These are phyloP conservation scores for Scortum barcoo DNA, from an alignment of 2,113 vertebrate species.

Conservation along the genomic window DNA sequence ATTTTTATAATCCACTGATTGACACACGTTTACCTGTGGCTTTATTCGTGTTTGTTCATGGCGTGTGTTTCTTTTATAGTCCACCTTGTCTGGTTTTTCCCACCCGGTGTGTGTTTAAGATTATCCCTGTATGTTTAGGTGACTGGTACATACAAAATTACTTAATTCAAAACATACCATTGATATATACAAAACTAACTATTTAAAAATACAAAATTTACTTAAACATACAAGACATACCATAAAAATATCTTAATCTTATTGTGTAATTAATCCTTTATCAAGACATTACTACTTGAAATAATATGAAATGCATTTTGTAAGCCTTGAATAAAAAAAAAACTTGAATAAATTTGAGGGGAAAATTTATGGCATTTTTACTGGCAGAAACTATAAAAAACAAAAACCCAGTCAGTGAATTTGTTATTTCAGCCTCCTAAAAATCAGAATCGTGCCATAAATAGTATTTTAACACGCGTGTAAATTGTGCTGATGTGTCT, in stretches of 20 bases:
- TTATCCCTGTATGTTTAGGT: neutral
- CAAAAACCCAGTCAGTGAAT: neutral
- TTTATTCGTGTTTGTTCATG: neutral
- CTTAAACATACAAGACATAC: too few species aligned
- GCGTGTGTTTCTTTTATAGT: neutral
- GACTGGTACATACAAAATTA: too few species aligned
- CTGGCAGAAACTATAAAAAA: neutral
- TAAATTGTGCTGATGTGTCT: neutral
- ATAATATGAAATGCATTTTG: neutral
- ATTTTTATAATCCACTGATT: neutral
- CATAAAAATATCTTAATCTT: too few species aligned
- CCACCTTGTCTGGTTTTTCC: neutral
- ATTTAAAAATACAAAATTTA: too few species aligned
- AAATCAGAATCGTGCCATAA: neutral
- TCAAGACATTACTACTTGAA: neutral
- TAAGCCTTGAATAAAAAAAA: too few species aligned
- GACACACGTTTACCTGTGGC: neutral
- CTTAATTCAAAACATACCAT: too few species aligned
- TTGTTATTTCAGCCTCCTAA: neutral
- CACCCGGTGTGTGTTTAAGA: constrained; percentile 4
- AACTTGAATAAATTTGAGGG: neutral
- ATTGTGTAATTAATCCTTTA: neutral
- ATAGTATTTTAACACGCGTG: neutral
- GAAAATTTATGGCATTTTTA: neutral
- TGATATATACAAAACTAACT: too few species aligned